phyloP scores from a whole-genome alignment of 2,888 invertebrate species.

The Leucozona laternaria region DNA sequence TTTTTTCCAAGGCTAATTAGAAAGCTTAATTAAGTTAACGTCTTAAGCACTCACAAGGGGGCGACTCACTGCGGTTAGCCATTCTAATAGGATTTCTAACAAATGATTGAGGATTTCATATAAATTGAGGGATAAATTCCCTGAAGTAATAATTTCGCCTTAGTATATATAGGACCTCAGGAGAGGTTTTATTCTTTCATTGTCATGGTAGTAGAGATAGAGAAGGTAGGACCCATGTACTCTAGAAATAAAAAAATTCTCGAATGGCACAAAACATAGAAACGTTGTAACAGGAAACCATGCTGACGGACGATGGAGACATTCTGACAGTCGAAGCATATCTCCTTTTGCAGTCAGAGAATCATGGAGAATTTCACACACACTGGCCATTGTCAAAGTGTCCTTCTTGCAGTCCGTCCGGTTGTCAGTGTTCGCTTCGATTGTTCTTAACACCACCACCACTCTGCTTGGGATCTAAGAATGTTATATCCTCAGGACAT shows the following conservation, averaged over 20 bases:
- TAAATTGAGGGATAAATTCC: conserved; percentile 59
- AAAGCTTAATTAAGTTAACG: conserved; percentile 68
- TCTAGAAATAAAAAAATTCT: background rate
- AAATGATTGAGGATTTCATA: conserved; percentile 54
- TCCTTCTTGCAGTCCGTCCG: conserved; percentile 44
- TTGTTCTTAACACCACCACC: conserved; percentile 49
- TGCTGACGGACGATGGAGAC: conserved; percentile 41
- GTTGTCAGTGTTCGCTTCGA: conserved; percentile 55
- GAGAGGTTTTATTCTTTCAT: background rate
- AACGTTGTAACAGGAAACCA: conserved; percentile 26
- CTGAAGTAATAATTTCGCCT: conserved; percentile 36
- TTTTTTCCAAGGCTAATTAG: conserved; percentile 50
- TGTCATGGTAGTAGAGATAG: too few species aligned
- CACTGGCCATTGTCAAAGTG: conserved; percentile 45
- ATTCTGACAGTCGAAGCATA: conserved; percentile 17
- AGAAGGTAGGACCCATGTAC: background rate
- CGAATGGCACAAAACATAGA: background rate
- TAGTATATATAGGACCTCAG: background rate
- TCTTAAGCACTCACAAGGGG: conserved; percentile 48
- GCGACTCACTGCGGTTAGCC: conserved; percentile 19
- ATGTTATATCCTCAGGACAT: conserved; percentile 36
- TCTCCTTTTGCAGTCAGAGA: conserved; percentile 5
- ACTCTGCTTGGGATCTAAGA: conserved; percentile 7
- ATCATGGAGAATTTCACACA: conserved; percentile 50
- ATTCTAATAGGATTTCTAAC: conserved; percentile 58